Evolutionary conservation across 2,797 vertebrate genomes (phyloP), one percentile per base, ranked within the genome.

Genomic region (Halcyon smyrnensis): DNA sequence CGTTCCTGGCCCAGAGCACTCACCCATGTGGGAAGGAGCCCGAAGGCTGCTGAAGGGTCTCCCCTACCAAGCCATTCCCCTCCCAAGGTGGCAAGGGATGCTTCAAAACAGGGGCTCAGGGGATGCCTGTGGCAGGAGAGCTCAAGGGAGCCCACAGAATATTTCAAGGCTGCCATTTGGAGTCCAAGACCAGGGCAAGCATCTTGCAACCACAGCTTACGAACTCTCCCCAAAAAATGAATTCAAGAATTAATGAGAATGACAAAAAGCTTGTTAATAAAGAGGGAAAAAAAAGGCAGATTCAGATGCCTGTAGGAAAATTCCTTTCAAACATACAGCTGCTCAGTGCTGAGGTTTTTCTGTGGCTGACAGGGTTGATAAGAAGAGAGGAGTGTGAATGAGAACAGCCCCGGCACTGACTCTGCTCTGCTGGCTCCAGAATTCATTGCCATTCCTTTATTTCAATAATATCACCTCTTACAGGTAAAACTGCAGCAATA

Each of bases 401-500:
- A 87, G 84, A 88, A 89, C 76, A 84, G 77, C 64, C 91, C 54
- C 6, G 0, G 84, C 63, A 76, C 50, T 76, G 63, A 67, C 46
- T 75, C 62, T 0, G 0, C 75, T 95, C 60, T 77, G 67, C 86
- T 53, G 51, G 94, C 87, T 75, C 28, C 51, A 65, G 85, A 92
- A 93, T 81, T 70, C 79, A 89, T 76, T 1, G 12, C 36, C 3
- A 0, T 73, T 41, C 71, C 89, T 93, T 92, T 94, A 77, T 92
- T 97, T 95, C 97, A 96, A 88, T 96, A 95, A 96, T 91, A 96
- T 96, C 96, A 97, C 95, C 95, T 96, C 93, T 88, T 89, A 73
- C 25, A 97, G 97, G 95, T 97, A 96, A 96, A 97, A 93, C 85
- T 93, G 86, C 95, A 83, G 96, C 90, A 87, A 96, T 97, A 97